Base-by-base conservation (phyloP, 2,888 invertebrate species). In the Xiphydria camelus region DNA sequence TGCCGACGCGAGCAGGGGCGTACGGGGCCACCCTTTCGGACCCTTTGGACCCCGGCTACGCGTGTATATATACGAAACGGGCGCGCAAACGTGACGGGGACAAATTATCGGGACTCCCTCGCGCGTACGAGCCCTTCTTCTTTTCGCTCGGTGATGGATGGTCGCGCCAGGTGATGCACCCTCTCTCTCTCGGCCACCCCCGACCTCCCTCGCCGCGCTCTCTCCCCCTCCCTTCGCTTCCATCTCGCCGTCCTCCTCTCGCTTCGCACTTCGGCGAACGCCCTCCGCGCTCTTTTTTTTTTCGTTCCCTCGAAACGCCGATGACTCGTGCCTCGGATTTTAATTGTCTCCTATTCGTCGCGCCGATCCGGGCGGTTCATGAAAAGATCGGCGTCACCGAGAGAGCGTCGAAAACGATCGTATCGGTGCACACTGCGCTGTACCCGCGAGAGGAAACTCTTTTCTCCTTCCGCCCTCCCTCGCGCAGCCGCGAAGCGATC, bases 101-200 rank as follows among this genome's bases (percentile, higher is more conserved):
- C 68, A 69, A 69, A 68, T 69, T 62, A 57, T 46, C 31, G 54
- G 48, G 36, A 37, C 38, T 50, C 51, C 54, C 15, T 14, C 12
- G 12, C 12, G 12, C 29, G 29, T 29, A 29, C 29, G 19, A 25
- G 45, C 62, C 61, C 53, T 55, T 57, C 42, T 17, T 34, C 18
- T 26, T 38, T 44, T 43, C 20, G n/a, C 20, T 35, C 18, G 12
- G 36, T 66, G 70, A 70, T 70, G 56, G 66, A 70, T 70, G 61
- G 42, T 64, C 54, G 51, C 45, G 51, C 70, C 70, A 70, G 70
- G 69, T 70, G 70, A 70, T 70, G 62, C 63, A 53, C 49, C 55
- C 57, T 43, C 42, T 50, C 54, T 50, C 48, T 42, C 19, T 43
- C 12, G 12, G 29, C 29, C 29, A 12, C 29, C 29, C 1, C 14